These are phyloP conservation scores for Fragum whitleyi DNA, from an alignment of 2,888 invertebrate species.

Conservation along the genomic window DNA sequence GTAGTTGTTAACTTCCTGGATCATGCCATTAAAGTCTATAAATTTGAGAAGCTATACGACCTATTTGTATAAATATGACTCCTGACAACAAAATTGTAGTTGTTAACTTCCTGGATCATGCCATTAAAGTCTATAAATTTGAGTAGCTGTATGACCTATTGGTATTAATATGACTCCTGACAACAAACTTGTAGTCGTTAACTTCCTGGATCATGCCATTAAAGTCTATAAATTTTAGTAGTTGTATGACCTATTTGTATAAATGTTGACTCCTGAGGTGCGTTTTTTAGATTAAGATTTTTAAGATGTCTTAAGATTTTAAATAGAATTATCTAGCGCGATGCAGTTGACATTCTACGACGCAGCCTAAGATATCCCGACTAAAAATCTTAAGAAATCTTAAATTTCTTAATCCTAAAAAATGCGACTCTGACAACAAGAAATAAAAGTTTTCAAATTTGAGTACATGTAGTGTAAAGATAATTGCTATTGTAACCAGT, in stretches of 20 bases:
- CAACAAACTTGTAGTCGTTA: conserved; percentile 73
- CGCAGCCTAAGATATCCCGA: too few relatives aligned
- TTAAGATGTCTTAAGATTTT: too few relatives aligned
- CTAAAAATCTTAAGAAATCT: too few relatives aligned
- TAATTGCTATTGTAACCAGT: too few relatives aligned
- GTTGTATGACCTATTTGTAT: background rate
- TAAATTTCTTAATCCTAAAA: too few relatives aligned
- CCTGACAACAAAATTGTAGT: conserved; percentile 73
- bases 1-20: conserved; percentile 74
- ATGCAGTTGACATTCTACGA: too few relatives aligned
- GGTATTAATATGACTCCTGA: conserved; percentile 77
- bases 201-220: conserved; percentile 72
- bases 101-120: conserved; percentile 72
- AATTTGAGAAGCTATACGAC: conserved; percentile 42
- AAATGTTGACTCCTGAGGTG: conserved; percentile 72
- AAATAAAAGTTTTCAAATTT: too few relatives aligned
- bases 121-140: conserved; percentile 74
- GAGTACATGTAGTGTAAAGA: too few relatives aligned
- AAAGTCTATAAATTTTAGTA: conserved; percentile 71
- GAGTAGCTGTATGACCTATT: conserved; percentile 59
- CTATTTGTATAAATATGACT: conserved; percentile 59
- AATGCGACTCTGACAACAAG: too few relatives aligned
- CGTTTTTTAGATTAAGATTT: too few relatives aligned
- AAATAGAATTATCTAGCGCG: too few relatives aligned
- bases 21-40: conserved; percentile 73